Evolutionary conservation across 2,113 vertebrate genomes (phyloP).

Genomic region (Mastomys coucha): DNA sequence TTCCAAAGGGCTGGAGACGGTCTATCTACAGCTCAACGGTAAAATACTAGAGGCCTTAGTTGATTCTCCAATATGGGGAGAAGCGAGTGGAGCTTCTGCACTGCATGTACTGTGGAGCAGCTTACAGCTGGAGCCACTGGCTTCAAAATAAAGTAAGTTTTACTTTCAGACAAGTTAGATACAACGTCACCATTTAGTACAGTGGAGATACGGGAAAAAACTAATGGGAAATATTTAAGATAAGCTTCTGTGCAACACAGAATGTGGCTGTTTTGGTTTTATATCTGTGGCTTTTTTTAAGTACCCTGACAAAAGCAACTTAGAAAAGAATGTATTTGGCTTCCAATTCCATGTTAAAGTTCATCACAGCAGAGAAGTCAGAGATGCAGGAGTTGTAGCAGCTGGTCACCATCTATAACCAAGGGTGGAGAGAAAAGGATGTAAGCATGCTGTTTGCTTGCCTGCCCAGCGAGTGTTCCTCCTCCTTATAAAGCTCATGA

Average conservation of each 20-base stretch:
- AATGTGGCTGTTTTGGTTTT: background rate
- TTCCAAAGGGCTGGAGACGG: background rate
- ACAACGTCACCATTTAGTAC: constrained; percentile 19
- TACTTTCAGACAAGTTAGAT: constrained; percentile 11
- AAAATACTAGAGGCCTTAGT: background rate
- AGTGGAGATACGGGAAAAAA: background rate
- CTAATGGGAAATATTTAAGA: constrained; percentile 51
- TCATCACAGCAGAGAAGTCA: background rate
- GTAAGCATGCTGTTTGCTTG: background rate
- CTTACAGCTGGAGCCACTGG: background rate
- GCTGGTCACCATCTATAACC: background rate
- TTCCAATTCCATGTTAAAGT: background rate
- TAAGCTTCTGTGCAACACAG: background rate
- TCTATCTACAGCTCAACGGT: background rate
- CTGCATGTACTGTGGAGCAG: background rate
- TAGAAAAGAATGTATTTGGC: background rate
- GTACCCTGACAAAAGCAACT: background rate
- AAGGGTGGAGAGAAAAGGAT: background rate
- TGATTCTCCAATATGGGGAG: background rate
- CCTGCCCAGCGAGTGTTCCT: background rate
- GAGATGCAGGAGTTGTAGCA: background rate
- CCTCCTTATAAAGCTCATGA: background rate
- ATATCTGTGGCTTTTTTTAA: background rate
- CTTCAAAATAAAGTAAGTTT: constrained; percentile 46
- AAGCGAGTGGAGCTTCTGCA: background rate